Base-by-base conservation (phyloP, 2,797 vertebrate genomes). In the Aphelocoma californica region DNA sequence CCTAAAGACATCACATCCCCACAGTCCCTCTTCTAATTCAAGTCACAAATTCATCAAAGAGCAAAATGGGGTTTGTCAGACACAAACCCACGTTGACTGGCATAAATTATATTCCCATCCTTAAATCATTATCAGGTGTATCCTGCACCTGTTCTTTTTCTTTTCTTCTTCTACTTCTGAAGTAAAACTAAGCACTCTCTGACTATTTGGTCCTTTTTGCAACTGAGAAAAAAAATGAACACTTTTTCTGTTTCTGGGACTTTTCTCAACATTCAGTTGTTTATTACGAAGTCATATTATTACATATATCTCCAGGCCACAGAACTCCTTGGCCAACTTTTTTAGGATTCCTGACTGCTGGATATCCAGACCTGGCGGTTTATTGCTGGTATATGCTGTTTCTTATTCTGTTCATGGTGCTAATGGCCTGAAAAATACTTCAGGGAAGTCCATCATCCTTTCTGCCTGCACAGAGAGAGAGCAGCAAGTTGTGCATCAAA, bases 371-470 rank as follows among this genome's bases (percentile, higher is more conserved):
- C 38, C 9, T 12, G 54, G 54, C 69, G 91, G 79, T 80, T 82
- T 95, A 93, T 42, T 80, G 61, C 89, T 94, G 79, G 44, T 60
- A 70, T 58, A 64, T 8, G 29, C 83, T 94, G 61, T 65, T 95
- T 89, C 7, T 17, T 64, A 54, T 64, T 93, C 81, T 93, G 91
- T 64, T 90, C 84, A 58, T 17, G 2, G 71, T 69, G 65, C 81
- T 96, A 96, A 96, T 93, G 90, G 95, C 47, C 80, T 85, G 90
- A 87, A 96, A 96, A 95, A 90, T 80, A 89, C 83, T 93, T 90
- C 5, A 6, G 85, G 75, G 74, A 82, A 95, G 95, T 74, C 87
- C 74, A 91, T 95, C 81, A 85, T 78, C 88, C 81, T 51, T 86
- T 77, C 78, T 84, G 77, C 32, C 79, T 80, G 86, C 74, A 65